A percentile compares a stretch with the other conserved stretches of the same genome.
phyloP scores from a whole-genome alignment of 2,113 vertebrate genomes.

The Odobenus rosmarus region DNA sequence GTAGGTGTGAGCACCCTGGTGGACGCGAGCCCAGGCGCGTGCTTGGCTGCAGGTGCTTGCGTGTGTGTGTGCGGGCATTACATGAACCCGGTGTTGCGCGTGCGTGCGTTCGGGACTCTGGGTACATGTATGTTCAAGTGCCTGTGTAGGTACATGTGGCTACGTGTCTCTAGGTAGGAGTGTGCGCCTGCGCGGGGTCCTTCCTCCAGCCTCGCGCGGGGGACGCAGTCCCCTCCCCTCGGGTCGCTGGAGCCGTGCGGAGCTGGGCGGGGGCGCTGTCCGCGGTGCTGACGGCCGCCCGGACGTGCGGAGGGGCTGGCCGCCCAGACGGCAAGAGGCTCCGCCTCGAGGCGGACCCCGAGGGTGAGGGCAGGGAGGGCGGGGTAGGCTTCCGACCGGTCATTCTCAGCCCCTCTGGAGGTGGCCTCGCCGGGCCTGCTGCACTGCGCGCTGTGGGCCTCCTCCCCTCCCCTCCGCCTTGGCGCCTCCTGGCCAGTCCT shows the following conservation, averaged over 20 bases:
- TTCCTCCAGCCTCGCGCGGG: neutral
- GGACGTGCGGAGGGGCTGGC: neutral
- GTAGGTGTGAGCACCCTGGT: neutral
- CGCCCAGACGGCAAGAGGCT: slow-evolving; percentile 14
- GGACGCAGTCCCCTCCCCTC: neutral
- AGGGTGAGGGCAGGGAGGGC: neutral
- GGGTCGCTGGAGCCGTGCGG: neutral
- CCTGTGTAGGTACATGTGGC: slow-evolving; percentile 44
- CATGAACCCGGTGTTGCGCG: slow-evolving; percentile 44
- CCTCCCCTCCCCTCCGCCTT: neutral
- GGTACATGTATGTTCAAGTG: slow-evolving; percentile 49
- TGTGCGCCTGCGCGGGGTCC: slow-evolving; percentile 64
- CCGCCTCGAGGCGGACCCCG: neutral
- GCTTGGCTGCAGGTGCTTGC: slow-evolving; percentile 57
- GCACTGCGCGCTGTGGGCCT: neutral
- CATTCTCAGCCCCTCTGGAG: neutral
- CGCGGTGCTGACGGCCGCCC: slow-evolving; percentile 64
- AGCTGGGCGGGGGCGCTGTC: slow-evolving; percentile 50
- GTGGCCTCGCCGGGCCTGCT: neutral
- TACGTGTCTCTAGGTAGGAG: neutral
- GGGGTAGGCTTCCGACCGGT: neutral
- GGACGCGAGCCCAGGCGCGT: slow-evolving; percentile 29
- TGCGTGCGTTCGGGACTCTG: slow-evolving; percentile 31
- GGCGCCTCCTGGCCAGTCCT: slow-evolving; percentile 41
- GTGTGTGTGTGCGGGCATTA: slow-evolving; percentile 31